Evolutionary conservation across 2,113 vertebrate species (phyloP).

Genomic region (Ophiodon elongatus): DNA sequence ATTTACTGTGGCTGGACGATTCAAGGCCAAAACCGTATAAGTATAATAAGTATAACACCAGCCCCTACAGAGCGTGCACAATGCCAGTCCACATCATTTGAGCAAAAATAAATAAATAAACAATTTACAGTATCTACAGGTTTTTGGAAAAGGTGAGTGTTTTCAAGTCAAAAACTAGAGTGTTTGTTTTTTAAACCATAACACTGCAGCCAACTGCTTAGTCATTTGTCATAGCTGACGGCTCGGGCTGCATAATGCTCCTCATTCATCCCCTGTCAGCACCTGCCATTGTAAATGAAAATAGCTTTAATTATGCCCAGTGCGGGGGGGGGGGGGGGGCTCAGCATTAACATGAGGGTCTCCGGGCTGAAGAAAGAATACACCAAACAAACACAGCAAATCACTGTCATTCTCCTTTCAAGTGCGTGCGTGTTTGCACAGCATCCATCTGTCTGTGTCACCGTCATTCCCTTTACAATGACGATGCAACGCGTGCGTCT

Average conservation of each 20-base stretch:
- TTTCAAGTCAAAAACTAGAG: not conserved
- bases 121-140: not conserved
- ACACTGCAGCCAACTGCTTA: not conserved
- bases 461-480: slow-evolving; percentile 26
- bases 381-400: slow-evolving; percentile 30
- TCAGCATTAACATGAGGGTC: slow-evolving; percentile 19
- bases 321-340: not conserved
- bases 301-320: slow-evolving; percentile 62
- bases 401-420: slow-evolving; percentile 37
- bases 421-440: not conserved
- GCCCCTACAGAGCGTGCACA: too few relatives aligned
- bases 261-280: slow-evolving; percentile 40
- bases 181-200: not conserved
- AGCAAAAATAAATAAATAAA: not conserved
- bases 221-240: slow-evolving; percentile 19
- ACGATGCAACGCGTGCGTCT: slow-evolving; percentile 1
- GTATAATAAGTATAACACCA: too few relatives aligned
- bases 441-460: slow-evolving; percentile 6
- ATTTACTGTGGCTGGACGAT: not conserved
- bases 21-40: not conserved
- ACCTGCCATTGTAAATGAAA: slow-evolving; percentile 48
- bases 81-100: not conserved
- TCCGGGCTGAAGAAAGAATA: slow-evolving; percentile 28
- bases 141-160: not conserved
- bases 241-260: slow-evolving; percentile 13